A percentile compares a stretch with the other conserved stretches of the same genome.
These are phyloP conservation scores for Osedax frankpressi DNA, from an alignment of 2,888 invertebrate species.

Conservation along the genomic window DNA sequence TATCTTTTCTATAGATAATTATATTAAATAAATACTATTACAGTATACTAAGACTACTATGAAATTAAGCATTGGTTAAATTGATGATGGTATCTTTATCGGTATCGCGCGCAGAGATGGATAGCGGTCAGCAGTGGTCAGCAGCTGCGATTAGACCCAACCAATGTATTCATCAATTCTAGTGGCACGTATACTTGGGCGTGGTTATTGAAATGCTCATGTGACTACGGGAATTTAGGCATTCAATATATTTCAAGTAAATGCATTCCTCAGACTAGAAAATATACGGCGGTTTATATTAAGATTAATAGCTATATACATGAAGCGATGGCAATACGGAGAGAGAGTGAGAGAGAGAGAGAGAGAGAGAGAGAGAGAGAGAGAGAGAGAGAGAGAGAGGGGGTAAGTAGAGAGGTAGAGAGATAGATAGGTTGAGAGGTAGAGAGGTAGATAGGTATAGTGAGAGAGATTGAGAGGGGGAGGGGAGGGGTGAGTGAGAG, in stretches of 20 bases:
- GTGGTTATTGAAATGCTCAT: no score
- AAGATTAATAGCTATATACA: background rate
- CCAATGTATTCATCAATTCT: no score
- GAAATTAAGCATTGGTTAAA: background rate
- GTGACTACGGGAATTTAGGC: no score
- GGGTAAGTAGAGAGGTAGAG: slow-evolving; percentile 7
- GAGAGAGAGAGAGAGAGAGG: slow-evolving; percentile 5
- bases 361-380: background rate
- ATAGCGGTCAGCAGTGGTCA: no score
- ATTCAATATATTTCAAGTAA: no score
- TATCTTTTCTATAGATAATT: background rate
- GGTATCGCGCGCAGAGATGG: no score
- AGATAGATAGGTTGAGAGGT: background rate
- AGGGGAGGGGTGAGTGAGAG: background rate
- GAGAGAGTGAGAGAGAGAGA: background rate
- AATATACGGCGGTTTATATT: background rate
- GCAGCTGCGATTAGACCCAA: no score
- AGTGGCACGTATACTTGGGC: no score
- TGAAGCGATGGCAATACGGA: background rate
- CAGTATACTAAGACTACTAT: background rate
- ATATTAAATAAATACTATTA: background rate
- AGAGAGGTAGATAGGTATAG: background rate
- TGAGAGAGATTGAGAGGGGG: background rate
- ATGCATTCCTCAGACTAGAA: no score
- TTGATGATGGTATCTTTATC: no score